Conservation (phyloP, 2,113 vertebrate species). For the Entosphenus tridentatus region DNA sequence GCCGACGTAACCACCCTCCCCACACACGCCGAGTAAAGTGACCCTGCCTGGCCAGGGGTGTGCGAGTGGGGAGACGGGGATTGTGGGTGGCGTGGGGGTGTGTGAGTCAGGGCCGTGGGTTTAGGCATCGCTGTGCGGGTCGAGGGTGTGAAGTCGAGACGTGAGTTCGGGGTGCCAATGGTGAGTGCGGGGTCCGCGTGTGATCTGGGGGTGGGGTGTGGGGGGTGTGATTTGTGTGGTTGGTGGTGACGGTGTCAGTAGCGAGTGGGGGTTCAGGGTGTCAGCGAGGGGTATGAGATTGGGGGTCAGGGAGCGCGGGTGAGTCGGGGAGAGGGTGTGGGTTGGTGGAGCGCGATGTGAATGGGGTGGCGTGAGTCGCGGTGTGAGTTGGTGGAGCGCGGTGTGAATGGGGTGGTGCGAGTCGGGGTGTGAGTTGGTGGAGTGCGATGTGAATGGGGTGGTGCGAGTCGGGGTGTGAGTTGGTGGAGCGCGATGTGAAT, state of each 20-base stretch:
- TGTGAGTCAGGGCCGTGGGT: background rate
- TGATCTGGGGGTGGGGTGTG: constrained; percentile 15
- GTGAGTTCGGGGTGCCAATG: constrained; percentile 10
- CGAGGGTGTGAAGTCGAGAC: background rate
- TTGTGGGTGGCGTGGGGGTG: constrained; percentile 1
- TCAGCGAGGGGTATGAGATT: constrained; percentile 8
- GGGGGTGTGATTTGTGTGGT: background rate
- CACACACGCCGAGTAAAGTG: too few species aligned
- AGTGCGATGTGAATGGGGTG: too few species aligned
- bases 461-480: constrained; percentile 1
- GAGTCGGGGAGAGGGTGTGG: constrained; percentile 7
- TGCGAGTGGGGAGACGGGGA: background rate
- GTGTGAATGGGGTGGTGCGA: background rate
- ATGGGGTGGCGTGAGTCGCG: background rate
- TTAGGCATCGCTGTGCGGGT: background rate
- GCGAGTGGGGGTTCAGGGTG: constrained; percentile 23
- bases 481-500: background rate
- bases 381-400: background rate
- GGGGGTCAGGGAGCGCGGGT: constrained; percentile 10
- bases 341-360: constrained; percentile 4
- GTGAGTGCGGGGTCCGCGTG: constrained; percentile 13
- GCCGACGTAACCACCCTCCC: too few species aligned
- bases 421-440: too few species aligned
- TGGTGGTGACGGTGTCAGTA: constrained; percentile 21
- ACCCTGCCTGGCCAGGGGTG: constrained; percentile 6